Conservation (phyloP, 2,797 vertebrate genomes). For the Pseudochirops corinnae region DNA sequence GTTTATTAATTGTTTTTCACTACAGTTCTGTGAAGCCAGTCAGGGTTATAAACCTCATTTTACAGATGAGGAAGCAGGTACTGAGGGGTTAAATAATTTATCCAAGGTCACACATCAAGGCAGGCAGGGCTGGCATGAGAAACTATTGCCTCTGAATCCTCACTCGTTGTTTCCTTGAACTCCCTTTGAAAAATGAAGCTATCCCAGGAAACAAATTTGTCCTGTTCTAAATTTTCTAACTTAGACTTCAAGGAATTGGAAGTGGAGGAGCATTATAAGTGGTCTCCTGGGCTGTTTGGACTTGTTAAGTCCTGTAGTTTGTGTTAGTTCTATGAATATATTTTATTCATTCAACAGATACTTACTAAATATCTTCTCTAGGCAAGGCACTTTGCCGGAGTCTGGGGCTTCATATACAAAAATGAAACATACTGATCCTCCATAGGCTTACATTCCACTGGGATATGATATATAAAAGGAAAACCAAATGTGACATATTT, state of each 20-base stretch:
- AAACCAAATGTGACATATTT: not conserved
- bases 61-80: slow-evolving; percentile 49
- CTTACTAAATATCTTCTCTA: not conserved
- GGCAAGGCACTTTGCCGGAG: not conserved
- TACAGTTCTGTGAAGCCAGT: not conserved
- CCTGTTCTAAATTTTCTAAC: not conserved
- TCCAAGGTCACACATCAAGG: slow-evolving; percentile 23
- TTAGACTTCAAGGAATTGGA: not conserved
- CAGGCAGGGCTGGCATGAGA: not conserved
- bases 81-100: slow-evolving; percentile 27
- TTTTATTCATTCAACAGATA: not conserved
- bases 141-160: slow-evolving; percentile 46
- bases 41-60: slow-evolving; percentile 40
- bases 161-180: slow-evolving; percentile 17
- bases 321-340: not conserved
- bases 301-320: not conserved
- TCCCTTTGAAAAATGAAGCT: not conserved
- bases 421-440: not conserved
- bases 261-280: not conserved
- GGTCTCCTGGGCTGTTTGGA: not conserved
- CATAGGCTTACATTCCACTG: not conserved
- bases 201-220: not conserved
- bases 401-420: not conserved
- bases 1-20: slow-evolving; percentile 60
- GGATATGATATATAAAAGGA: not conserved